phyloP scores from a whole-genome alignment of 2,113 vertebrate genomes.

The Rattus norvegicus region DNA sequence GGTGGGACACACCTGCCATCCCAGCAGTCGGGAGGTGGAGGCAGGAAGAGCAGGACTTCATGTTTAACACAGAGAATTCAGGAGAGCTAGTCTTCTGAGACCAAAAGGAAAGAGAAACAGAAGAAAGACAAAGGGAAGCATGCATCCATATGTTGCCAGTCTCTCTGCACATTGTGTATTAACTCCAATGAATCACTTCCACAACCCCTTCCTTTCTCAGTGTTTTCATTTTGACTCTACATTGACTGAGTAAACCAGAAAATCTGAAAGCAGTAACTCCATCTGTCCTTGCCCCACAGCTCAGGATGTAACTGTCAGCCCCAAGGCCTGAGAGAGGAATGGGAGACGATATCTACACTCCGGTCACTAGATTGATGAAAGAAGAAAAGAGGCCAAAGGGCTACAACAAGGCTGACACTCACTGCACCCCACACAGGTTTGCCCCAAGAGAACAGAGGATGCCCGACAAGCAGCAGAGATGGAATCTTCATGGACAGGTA shows the following conservation, averaged over 20 bases:
- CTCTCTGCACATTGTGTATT: too few species aligned
- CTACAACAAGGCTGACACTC: not conserved
- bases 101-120: not conserved
- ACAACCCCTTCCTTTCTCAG: not conserved
- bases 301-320: not conserved
- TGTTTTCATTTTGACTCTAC: not conserved
- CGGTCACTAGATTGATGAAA: not conserved
- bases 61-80: not conserved
- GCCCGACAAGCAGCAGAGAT: not conserved
- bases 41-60: not conserved
- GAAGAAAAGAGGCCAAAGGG: too few species aligned
- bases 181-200: too few species aligned
- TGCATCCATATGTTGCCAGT: not conserved
- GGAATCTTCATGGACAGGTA: fast-evolving
- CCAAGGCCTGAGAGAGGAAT: not conserved
- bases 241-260: not conserved
- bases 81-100: not conserved
- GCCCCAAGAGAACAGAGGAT: not conserved
- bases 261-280: not conserved
- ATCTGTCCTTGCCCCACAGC: not conserved
- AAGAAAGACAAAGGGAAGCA: not conserved
- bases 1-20: not conserved
- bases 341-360: not conserved
- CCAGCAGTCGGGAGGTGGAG: not conserved
- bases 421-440: not conserved